Conservation (phyloP, 2,113 vertebrate species). For the Enhydra lutris region DNA sequence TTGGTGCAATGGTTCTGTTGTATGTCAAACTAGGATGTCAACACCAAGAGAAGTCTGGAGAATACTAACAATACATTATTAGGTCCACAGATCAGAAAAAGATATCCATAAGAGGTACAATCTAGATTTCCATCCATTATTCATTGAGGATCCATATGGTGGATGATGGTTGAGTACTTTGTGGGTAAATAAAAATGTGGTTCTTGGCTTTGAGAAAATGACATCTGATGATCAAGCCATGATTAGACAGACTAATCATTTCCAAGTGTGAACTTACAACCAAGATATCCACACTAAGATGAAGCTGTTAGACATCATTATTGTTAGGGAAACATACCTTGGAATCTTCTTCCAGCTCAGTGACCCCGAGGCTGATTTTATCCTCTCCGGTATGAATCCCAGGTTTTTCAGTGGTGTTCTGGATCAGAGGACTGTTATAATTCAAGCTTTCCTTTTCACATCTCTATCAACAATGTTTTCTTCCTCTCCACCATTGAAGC, state of each 20-base stretch:
- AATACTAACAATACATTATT: constrained; percentile 24
- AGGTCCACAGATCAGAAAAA: constrained; percentile 14
- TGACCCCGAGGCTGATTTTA: neutral
- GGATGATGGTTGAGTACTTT: neutral
- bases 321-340: constrained; percentile 34
- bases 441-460: constrained; percentile 40
- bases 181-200: neutral
- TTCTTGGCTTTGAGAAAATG: constrained; percentile 28
- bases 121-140: constrained; percentile 16
- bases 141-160: neutral
- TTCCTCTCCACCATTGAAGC: neutral
- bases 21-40: constrained; percentile 32
- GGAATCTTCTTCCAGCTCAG: constrained; percentile 30
- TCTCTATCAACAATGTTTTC: constrained; percentile 50
- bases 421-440: constrained; percentile 32
- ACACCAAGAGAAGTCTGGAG: neutral
- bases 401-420: constrained; percentile 32
- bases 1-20: neutral
- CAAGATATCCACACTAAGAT: constrained; percentile 34
- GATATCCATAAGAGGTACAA: neutral
- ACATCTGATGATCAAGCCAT: neutral
- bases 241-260: constrained; percentile 14
- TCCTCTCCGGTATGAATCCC: neutral
- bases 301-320: constrained; percentile 47
- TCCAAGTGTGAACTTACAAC: neutral